These are phyloP conservation scores for Danio kyathit DNA, from an alignment of 2,797 vertebrate species.

Conservation along the genomic window DNA sequence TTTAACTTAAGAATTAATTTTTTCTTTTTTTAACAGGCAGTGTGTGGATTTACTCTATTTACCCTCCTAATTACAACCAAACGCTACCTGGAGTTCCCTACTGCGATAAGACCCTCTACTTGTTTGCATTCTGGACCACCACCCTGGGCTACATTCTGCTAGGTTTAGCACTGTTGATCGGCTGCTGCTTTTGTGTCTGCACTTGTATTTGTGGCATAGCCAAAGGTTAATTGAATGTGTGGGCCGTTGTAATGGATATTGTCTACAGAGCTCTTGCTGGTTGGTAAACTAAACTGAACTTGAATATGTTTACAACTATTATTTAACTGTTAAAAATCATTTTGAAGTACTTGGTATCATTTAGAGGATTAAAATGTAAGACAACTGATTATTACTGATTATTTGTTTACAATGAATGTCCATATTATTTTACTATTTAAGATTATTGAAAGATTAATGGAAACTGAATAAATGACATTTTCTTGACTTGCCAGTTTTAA, in stretches of 20 bases:
- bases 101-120: constrained; percentile 66
- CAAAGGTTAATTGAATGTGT: neutral
- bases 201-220: constrained; percentile 11
- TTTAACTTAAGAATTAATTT: neutral
- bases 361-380: neutral
- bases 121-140: constrained; percentile 66
- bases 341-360: neutral
- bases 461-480: no score
- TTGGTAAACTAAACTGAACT: no score
- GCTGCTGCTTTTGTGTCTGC: constrained; percentile 33
- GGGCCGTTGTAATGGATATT: neutral
- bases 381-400: neutral
- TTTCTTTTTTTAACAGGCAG: constrained; percentile 56
- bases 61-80: constrained; percentile 64
- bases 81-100: constrained; percentile 33
- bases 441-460: no score
- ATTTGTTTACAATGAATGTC: neutral
- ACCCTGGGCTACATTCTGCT: constrained; percentile 50
- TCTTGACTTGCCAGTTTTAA: no score
- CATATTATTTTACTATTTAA: neutral
- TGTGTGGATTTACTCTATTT: constrained; percentile 70
- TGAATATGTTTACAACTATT: no score
- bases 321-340: neutral
- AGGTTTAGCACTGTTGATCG: neutral
- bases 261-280: neutral